Evolutionary conservation across 2,888 invertebrate species (phyloP).

Genomic region (Ephialtes manifestator): DNA sequence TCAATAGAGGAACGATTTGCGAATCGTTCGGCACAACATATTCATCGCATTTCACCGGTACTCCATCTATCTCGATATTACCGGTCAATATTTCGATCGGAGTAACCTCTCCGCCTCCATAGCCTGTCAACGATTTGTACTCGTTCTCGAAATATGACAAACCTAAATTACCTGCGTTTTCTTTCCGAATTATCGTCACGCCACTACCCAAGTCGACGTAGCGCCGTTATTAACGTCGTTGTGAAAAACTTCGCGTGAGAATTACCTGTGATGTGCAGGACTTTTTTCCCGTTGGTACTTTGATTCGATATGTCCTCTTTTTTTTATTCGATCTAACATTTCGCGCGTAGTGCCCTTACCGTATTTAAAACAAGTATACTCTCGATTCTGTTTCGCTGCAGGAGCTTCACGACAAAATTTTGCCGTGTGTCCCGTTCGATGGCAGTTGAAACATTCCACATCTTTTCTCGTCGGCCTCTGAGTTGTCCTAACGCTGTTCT

Average conservation of each 20-base stretch:
- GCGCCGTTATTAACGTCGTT: conserved; percentile 17
- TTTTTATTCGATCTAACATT: conserved; percentile 12
- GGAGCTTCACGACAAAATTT: neutral
- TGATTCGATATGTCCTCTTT: neutral
- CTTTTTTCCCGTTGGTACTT: conserved; percentile 13
- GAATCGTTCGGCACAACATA: conserved; percentile 68
- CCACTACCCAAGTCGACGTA: conserved; percentile 29
- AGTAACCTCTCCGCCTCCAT: conserved; percentile 39
- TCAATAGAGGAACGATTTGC: conserved; percentile 70
- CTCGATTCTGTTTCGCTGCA: neutral
- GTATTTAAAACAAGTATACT: neutral
- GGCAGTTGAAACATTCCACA: neutral
- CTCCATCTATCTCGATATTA: conserved; percentile 16
- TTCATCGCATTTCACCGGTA: conserved; percentile 19
- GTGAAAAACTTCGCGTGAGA: conserved; percentile 45
- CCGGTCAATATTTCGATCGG: conserved; percentile 33
- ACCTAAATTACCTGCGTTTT: conserved; percentile 23
- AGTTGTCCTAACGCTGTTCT: conserved; percentile 1
- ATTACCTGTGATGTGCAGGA: conserved; percentile 39
- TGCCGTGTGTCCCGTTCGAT: no score
- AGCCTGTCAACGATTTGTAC: conserved; percentile 33
- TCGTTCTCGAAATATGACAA: conserved; percentile 24
- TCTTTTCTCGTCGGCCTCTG: conserved; percentile 11
- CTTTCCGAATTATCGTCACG: conserved; percentile 27
- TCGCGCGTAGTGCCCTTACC: conserved; percentile 29